Evolutionary conservation across 64 coral and sea anemone species (phyloP), one percentile per base, ranked within the genome.

Genomic region (Dendrophyllia cribrosa): DNA sequence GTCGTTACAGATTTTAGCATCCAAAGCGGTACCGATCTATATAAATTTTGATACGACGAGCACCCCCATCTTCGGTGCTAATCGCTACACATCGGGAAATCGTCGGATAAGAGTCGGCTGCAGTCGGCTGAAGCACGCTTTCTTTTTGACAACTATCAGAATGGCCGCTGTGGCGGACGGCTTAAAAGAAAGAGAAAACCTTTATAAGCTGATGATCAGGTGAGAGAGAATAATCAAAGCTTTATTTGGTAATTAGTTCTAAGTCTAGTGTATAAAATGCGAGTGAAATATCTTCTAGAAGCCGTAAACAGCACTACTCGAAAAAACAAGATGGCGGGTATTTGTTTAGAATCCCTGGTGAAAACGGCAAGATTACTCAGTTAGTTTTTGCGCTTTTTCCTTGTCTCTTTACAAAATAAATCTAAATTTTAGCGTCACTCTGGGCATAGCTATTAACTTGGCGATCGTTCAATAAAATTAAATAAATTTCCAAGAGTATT

Each of bases 141-240:
- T 70, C 22, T 70, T n/a, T 75, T 75, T 75, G 72, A 75, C 72
- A 75, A 19, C 72, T 75, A 20, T 17, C 19, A 46, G 46, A n/a
- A 49, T 65, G 44, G 15, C 46, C 43, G 62, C 49, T 6, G 94
- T 97, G 95, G 92, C 85, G 51, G 95, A 97, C 62, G 87, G 88
- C 43, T 77, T 97, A 49, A 89, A 97, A 88, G 81, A 97, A 63
- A 72, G 95, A 15, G 95, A 97, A 75, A 97, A 90, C 76, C 88
- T 97, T 9, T 97, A 97, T 59, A 97, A 97, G 78, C 88, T 97
- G 22, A 97, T 97, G 86, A 97, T 97, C 75, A 97, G 95, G 95
- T 97, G 90, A 49, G 72, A 11, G 7, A 67, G 4, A 2, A 19
- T 50, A 49, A 7, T 14, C 44, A 51, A 22, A 51, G 43, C 3